Evolutionary conservation across 2,797 vertebrate species (phyloP).

Genomic region (Petrocephalus schoutedeni): DNA sequence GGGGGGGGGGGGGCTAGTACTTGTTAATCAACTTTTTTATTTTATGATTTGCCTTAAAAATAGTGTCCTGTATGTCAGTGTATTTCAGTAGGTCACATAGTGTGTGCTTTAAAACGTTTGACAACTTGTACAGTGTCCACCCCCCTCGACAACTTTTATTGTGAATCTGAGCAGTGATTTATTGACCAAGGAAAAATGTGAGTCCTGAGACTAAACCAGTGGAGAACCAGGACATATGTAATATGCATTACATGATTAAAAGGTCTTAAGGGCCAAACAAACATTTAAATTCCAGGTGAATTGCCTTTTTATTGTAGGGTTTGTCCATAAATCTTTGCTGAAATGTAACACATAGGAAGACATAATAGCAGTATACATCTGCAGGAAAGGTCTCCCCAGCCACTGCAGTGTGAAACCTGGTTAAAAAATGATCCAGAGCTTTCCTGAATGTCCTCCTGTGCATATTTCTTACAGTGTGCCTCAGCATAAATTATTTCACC

Average conservation of each 20-base stretch:
- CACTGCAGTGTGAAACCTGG: background rate
- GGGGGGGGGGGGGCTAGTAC: background rate
- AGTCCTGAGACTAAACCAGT: background rate
- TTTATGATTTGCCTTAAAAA: background rate
- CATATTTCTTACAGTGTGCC: background rate
- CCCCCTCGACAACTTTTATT: background rate
- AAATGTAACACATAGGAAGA: background rate
- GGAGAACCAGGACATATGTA: background rate
- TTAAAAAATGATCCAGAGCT: background rate
- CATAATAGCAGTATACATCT: background rate
- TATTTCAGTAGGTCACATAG: background rate
- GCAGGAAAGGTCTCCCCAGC: background rate
- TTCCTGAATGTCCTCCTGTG: background rate
- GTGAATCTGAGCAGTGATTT: background rate
- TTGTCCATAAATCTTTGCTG: background rate
- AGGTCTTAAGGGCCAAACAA: background rate
- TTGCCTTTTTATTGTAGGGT: background rate
- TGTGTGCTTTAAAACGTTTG: background rate
- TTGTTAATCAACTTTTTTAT: background rate
- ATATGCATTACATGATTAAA: background rate
- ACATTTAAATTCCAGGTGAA: background rate
- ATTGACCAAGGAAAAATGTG: background rate
- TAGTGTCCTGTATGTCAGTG: background rate
- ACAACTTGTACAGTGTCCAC: background rate
- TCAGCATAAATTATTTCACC: constrained; percentile 1